Percentiles rank a stretch among this genome's conserved stretches.
These are phyloP conservation scores for Drosophila kuntzei DNA, from an alignment of 2,888 invertebrate genomes.

Conservation along the genomic window DNA sequence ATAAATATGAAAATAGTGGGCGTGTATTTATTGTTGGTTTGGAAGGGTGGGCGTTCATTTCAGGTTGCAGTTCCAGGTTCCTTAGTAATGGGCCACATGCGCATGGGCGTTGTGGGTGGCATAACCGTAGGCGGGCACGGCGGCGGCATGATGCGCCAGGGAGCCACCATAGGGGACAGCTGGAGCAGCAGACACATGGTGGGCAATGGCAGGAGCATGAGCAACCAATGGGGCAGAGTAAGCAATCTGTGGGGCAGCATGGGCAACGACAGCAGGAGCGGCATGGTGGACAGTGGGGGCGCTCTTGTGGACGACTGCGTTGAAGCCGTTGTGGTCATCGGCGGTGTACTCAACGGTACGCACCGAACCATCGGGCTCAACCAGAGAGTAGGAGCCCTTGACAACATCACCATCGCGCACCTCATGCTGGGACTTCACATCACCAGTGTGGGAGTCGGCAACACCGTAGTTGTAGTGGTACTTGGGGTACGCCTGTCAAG, in stretches of 20 bases:
- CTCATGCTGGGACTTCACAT: constrained; percentile 86
- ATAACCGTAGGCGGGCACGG: constrained; percentile 81
- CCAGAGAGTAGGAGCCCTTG: constrained; percentile 86
- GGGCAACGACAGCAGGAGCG: constrained; percentile 70
- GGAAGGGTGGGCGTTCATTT: constrained; percentile 13
- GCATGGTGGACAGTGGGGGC: constrained; percentile 84
- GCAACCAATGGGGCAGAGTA: constrained; percentile 64
- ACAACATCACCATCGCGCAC: constrained; percentile 86
- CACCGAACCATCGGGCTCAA: constrained; percentile 86
- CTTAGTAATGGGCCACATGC: constrained; percentile 83
- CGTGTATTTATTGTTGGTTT: constrained; percentile 18
- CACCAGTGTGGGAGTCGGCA: constrained; percentile 85
- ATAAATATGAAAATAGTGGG: constrained; percentile 67
- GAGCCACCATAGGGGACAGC: constrained; percentile 79
- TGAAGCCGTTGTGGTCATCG: constrained; percentile 86
- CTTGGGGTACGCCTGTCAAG: constrained; percentile 83
- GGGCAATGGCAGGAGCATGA: constrained; percentile 76
- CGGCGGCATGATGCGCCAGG: constrained; percentile 80
- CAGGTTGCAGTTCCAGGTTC: constrained; percentile 11
- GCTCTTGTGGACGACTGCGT: constrained; percentile 85
- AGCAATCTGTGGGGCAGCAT: constrained; percentile 66
- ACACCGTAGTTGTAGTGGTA: constrained; percentile 86
- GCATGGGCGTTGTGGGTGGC: constrained; percentile 82
- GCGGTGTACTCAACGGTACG: constrained; percentile 86
- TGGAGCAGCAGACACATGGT: constrained; percentile 82